Base-by-base conservation (phyloP, 2,113 vertebrate species). In the Melanerpes aurifrons region DNA sequence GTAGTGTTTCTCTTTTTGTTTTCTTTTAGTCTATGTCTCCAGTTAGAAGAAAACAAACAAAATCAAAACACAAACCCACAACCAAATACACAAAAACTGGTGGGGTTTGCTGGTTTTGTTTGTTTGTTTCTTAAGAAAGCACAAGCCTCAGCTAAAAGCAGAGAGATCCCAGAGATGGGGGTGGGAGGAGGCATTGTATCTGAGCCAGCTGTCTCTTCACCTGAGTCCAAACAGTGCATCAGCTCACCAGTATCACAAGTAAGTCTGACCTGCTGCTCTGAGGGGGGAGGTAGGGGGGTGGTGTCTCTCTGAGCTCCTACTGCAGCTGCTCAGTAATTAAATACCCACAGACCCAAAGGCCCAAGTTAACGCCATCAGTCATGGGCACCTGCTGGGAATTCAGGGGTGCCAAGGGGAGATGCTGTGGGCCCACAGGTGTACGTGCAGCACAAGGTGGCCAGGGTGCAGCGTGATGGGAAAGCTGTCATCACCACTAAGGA, bases 271-370 rank as follows among this genome's bases (percentile, higher is more conserved):
- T 14, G 5, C 18, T 0, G 0, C 47, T 53, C 47, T 15, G 56
- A 16, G 56, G 15, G 9, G 9, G 15, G 43, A 16, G 63, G 45
- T 8, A 7, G 4, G 18, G 25, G 20, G 12, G 28, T 15, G 25
- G 25, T 10, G 21, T 25, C 20, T 53, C 58, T 53, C 61, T 31
- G 16, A 56, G 37, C 37, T 72, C 32, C 69, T 43, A n/a, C 59
- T 87, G 79, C 66, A 77, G 78, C 67, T 94, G 62, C 8, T 83
- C 76, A 54, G 66, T 86, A 90, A 92, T 86, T 66, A 90, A 93
- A 93, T 75, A 54, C 32, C 73, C 69, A 37, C 48, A 88, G 66
- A 43, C 22, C 29, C 54, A 9, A 29, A 77, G 53, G 61, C 57
- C 32, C 0, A 11, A 68, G 61, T 54, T 57, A 93, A 71, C 83